Base-by-base conservation (phyloP, 2,888 invertebrate species). In the Lithophane ornitopus region DNA sequence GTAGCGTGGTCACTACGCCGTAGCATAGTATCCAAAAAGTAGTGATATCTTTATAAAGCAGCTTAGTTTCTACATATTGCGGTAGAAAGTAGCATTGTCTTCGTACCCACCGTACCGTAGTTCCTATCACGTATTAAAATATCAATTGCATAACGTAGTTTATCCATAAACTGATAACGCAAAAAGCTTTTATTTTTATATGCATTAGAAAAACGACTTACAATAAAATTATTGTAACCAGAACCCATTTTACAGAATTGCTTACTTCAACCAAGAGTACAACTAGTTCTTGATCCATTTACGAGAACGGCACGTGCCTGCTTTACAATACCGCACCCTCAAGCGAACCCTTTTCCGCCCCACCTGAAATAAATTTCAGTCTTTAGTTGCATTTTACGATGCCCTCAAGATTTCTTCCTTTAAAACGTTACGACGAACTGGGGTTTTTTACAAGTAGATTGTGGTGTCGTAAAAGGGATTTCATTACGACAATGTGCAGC, bases 351-450 rank as follows among this genome's bases (percentile, higher is more conserved):
- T 81, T 81, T 81, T 62, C 66, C 70, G 14, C 46, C 68, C 66
- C 70, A 78, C 78, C 81, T 81, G 70, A 78, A 81, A 72, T 80
- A 80, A 80, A 80, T 80, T 80, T 59, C 52, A 59, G 75, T 81
- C 78, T 67, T 81, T 70, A 78, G 81, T 62, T 81, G 81, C 81
- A 81, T 73, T 81, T 81, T 81, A 81, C 81, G 81, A 74, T 54
- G 74, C 78, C 66, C 78, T 54, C 56, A 80, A 80, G 81, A 80
- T 77, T 81, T 80, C 59, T 72, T 71, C 77, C 71, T 80, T 81
- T 69, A 81, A 81, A 80, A 80, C 70, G 65, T 80, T 66, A 70
- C 80, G 54, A 61, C 59, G 75, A 70, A 70, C 46, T 59, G n/a
- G 65, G 41, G 34, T 66, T 79, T 73, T 78, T 75, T 52, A 34